Conservation (phyloP, 1,140 invertebrate genomes). For the Lethocerus indicus region DNA sequence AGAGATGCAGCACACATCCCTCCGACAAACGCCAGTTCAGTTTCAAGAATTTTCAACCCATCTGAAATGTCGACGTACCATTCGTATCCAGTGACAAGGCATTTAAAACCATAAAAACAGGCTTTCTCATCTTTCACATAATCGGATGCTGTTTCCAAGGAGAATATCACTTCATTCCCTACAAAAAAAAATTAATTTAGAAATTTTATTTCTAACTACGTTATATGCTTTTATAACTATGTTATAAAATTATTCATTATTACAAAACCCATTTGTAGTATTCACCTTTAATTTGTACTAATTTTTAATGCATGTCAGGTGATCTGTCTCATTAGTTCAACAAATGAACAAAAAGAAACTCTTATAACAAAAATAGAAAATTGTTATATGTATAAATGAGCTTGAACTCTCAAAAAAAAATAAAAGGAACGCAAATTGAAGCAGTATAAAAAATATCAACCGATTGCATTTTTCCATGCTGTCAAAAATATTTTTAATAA, state of each 20-base stretch:
- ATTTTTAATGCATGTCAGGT: neutral
- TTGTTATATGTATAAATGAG: too few relatives aligned
- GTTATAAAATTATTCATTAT: neutral
- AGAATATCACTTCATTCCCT: conserved; percentile 89
- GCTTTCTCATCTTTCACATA: conserved; percentile 85
- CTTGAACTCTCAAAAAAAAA: too few relatives aligned
- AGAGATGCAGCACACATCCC: conserved; percentile 78
- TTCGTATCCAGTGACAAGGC: conserved; percentile 82
- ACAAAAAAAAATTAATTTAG: conserved; percentile 17
- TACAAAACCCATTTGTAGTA: neutral
- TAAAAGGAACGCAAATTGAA: too few relatives aligned
- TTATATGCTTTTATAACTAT: neutral
- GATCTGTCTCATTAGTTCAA: neutral
- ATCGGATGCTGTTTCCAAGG: conserved; percentile 85
- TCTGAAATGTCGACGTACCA: conserved; percentile 40
- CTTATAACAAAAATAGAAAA: too few relatives aligned
- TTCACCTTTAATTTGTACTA: neutral
- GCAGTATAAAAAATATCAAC: too few relatives aligned
- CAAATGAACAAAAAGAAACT: too few relatives aligned
- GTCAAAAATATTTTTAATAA: too few relatives aligned
- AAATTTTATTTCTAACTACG: too few relatives aligned
- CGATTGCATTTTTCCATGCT: too few relatives aligned
- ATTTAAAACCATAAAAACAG: conserved; percentile 77
- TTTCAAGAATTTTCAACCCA: conserved; percentile 63
- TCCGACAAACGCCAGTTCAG: conserved; percentile 77